These are phyloP conservation scores for Cladopsammia gracilis DNA, from an alignment of 64 coral and sea anemone species.

Conservation along the genomic window DNA sequence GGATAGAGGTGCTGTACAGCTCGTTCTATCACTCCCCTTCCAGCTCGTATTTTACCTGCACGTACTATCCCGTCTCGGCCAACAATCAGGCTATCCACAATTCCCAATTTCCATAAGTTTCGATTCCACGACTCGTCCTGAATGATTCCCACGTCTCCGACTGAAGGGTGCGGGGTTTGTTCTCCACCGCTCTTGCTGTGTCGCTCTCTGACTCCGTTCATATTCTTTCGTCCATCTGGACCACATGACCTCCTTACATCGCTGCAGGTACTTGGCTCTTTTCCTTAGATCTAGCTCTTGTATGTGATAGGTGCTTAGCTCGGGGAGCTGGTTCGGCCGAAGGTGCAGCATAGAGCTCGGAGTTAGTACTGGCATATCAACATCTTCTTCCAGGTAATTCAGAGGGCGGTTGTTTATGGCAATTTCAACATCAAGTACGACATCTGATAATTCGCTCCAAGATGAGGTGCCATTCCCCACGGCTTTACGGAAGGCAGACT, in stretches of 20 bases:
- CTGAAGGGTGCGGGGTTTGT: neutral
- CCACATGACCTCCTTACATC: slow-evolving; percentile 53
- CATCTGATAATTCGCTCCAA: slow-evolving; percentile 3
- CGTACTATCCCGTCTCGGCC: slow-evolving; percentile 18
- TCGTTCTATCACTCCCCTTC: slow-evolving; percentile 10
- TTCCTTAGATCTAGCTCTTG: slow-evolving; percentile 17
- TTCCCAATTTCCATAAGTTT: slow-evolving; percentile 1
- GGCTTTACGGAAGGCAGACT: neutral
- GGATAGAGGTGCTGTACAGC: slow-evolving; percentile 26
- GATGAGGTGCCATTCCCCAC: neutral
- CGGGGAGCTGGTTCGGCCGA: neutral
- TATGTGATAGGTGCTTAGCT: neutral
- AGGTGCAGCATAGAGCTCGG: slow-evolving; percentile 25
- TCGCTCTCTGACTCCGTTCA: slow-evolving; percentile 12
- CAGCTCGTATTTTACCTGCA: neutral
- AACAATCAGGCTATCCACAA: slow-evolving; percentile 17
- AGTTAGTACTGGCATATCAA: slow-evolving; percentile 27
- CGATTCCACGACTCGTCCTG: slow-evolving; percentile 27
- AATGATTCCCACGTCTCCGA: slow-evolving; percentile 37
- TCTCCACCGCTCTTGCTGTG: slow-evolving; percentile 8
- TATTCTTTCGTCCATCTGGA: slow-evolving; percentile 36
- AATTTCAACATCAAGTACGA: slow-evolving; percentile 61
- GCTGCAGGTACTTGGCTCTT: slow-evolving; percentile 25
- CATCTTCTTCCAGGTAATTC: slow-evolving; percentile 25
- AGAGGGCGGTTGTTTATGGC: slow-evolving; percentile 42